A percentile compares a stretch with the other conserved stretches of the same genome.
phyloP scores from a whole-genome alignment of 2,113 vertebrate genomes.

The Istiophorus platypterus region DNA sequence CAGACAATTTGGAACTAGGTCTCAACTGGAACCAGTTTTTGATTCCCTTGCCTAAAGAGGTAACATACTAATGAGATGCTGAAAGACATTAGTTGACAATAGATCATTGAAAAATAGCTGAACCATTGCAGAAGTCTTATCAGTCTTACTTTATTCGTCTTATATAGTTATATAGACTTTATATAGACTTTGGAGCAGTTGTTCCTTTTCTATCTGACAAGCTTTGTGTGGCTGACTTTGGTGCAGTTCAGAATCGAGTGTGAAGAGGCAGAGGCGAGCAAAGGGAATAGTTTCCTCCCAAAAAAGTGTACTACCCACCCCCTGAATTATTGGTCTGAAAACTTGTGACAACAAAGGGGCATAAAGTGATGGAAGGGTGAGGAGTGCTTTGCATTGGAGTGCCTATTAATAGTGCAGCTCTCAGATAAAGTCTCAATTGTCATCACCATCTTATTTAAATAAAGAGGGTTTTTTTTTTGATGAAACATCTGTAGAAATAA shows the following conservation, averaged over 20 bases:
- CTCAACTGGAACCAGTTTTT: no score
- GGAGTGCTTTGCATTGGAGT: constrained; percentile 8
- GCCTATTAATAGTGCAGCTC: background rate
- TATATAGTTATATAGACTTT: constrained; percentile 25
- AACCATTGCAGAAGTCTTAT: constrained; percentile 29
- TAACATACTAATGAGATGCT: background rate
- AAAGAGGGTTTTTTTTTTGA: background rate
- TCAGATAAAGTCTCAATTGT: constrained; percentile 3
- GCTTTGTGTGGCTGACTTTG: constrained; percentile 33
- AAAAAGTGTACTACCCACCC: constrained; percentile 8
- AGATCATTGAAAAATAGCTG: constrained; percentile 20
- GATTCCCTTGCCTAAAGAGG: no score
- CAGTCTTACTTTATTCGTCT: constrained; percentile 19
- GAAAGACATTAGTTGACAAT: constrained; percentile 8
- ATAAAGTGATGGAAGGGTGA: constrained; percentile 3
- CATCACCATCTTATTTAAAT: constrained; percentile 6
- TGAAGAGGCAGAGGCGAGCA: constrained; percentile 11
- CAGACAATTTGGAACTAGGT: no score
- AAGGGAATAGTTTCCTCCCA: constrained; percentile 16
- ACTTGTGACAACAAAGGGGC: constrained; percentile 10
- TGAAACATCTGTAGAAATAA: background rate
- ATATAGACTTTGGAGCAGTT: background rate
- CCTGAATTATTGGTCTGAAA: constrained; percentile 11
- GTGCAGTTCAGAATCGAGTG: constrained; percentile 16
- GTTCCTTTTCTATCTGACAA: constrained; percentile 4